Evolutionary conservation across 30 jellyfish, hydroid and myxozoan genomes (phyloP).

Genomic region (Catostylus mosaicus): DNA sequence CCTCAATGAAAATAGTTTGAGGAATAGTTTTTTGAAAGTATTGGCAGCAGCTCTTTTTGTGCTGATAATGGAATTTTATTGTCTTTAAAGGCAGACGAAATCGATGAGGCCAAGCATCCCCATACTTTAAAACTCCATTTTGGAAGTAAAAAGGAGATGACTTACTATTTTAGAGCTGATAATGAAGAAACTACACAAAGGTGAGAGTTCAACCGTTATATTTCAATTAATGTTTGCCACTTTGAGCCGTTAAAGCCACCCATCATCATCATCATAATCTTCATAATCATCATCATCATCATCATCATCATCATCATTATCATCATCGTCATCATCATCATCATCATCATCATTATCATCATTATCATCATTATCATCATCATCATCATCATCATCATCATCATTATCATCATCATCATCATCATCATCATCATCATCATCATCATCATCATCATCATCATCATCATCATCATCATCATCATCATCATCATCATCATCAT

Average conservation of each 20-base stretch:
- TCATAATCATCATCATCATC: too few relatives aligned
- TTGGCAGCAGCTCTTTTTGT: not conserved
- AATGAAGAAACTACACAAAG: slow-evolving; percentile 59
- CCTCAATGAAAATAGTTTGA: too few relatives aligned
- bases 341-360: too few relatives aligned
- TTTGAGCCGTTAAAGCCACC: too few relatives aligned
- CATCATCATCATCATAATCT: too few relatives aligned
- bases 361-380: not conserved
- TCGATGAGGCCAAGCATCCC: slow-evolving; percentile 73
- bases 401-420: not conserved
- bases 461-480: not conserved
- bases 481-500: not conserved
- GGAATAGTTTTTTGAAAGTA: not conserved
- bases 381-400: not conserved
- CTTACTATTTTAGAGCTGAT: slow-evolving; percentile 89
- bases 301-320: too few relatives aligned
- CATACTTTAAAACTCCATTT: slow-evolving; percentile 69
- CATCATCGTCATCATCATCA: too few relatives aligned
- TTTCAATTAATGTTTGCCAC: too few relatives aligned
- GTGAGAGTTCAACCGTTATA: too few relatives aligned
- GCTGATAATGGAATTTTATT: not conserved
- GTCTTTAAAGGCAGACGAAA: slow-evolving; percentile 75
- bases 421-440: not conserved
- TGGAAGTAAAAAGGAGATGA: slow-evolving; percentile 81
- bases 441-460: not conserved